Evolutionary conservation across 2,888 invertebrate species (phyloP).

Genomic region (Keiferia lycopersicella): DNA sequence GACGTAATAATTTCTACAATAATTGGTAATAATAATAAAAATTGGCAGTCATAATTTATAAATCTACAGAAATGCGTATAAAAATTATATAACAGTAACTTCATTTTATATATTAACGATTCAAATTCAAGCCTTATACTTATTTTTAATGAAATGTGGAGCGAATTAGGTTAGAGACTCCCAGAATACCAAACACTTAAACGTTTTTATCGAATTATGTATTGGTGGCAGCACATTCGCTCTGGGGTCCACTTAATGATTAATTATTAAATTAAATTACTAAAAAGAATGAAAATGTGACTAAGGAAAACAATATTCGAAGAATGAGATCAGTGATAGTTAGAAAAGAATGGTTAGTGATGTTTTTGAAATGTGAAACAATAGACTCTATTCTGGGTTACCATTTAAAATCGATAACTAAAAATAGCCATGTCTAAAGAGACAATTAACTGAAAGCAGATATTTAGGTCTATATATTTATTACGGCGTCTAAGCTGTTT

Average conservation of each 20-base stretch:
- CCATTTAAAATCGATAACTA: background rate
- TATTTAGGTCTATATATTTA: too few relatives aligned
- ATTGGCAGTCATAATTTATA: conserved; percentile 3
- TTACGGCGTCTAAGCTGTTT: too few relatives aligned
- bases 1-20: background rate
- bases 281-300: background rate
- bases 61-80: background rate
- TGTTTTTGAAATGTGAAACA: background rate
- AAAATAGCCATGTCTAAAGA: too few relatives aligned
- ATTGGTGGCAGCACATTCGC: too few relatives aligned
- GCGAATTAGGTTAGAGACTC: too few relatives aligned
- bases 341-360: background rate
- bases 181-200: too few relatives aligned
- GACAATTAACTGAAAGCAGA: too few relatives aligned
- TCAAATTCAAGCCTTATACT: too few relatives aligned
- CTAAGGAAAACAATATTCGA: background rate
- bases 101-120: too few relatives aligned
- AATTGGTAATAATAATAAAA: background rate
- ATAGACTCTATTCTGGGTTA: background rate
- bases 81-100: background rate
- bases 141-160: too few relatives aligned
- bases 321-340: background rate
- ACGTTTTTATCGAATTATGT: too few relatives aligned
- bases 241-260: too few relatives aligned
- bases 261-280: background rate